Evolutionary conservation across 1,140 invertebrate species (phyloP).

Genomic region (Bemisia tabaci): DNA sequence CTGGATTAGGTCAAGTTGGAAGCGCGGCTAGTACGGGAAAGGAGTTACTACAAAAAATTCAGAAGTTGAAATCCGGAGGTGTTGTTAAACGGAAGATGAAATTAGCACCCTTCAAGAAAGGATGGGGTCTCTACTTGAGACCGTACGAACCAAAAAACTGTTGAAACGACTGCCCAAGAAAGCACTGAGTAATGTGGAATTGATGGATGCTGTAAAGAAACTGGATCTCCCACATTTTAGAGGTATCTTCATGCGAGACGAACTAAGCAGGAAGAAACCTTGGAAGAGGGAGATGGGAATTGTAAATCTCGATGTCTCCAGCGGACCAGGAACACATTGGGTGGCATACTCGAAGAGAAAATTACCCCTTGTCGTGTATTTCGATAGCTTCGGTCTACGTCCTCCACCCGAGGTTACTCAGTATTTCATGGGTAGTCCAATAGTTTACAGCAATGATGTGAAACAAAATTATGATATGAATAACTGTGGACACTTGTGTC

Average conservation of each 20-base stretch:
- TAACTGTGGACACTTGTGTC: too few relatives aligned
- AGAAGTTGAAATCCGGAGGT: neutral
- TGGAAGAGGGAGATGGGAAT: too few relatives aligned
- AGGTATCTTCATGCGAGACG: neutral
- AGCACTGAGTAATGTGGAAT: too few relatives aligned
- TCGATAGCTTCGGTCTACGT: slow-evolving; percentile 1
- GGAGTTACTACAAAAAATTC: neutral
- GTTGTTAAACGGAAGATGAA: too few relatives aligned
- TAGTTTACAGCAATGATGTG: too few relatives aligned
- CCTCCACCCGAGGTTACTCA: too few relatives aligned
- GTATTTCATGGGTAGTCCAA: too few relatives aligned
- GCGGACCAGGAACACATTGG: neutral
- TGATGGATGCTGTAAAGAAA: neutral
- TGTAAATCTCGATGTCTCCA: neutral
- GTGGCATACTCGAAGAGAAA: neutral
- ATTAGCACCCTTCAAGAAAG: neutral
- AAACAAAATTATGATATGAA: too few relatives aligned
- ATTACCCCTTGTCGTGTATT: neutral
- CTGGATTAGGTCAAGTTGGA: neutral
- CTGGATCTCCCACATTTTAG: neutral
- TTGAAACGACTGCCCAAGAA: neutral
- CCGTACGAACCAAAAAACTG: slow-evolving; percentile 9
- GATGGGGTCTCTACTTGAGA: neutral
- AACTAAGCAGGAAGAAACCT: too few relatives aligned
- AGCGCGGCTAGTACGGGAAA: neutral